Evolutionary conservation across 1,140 invertebrate genomes (phyloP).

Genomic region (Aphelinus atriplicis): DNA sequence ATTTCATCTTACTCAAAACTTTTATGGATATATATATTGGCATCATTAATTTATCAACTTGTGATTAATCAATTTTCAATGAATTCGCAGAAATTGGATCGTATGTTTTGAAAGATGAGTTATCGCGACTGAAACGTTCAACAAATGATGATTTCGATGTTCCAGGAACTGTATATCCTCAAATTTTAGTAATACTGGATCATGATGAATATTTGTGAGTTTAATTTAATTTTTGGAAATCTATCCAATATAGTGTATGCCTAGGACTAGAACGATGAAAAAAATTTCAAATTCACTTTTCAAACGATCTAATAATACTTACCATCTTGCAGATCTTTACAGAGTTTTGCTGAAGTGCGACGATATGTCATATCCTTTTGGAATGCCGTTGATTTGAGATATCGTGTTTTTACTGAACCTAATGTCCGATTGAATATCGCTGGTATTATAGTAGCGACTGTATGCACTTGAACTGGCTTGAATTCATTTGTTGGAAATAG

Average conservation of each 20-base stretch:
- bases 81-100: slow-evolving; percentile 30
- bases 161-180: slow-evolving; percentile 49
- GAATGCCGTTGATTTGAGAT: slow-evolving; percentile 53
- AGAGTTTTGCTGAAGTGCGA: slow-evolving; percentile 38
- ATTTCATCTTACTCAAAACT: neutral
- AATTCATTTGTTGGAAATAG: too few relatives aligned
- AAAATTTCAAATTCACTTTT: too few relatives aligned
- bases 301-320: neutral
- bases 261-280: too few relatives aligned
- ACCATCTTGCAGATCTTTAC: neutral
- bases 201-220: slow-evolving; percentile 48
- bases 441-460: slow-evolving; percentile 47
- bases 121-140: slow-evolving; percentile 24
- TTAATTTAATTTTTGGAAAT: slow-evolving; percentile 14
- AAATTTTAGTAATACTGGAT: slow-evolving; percentile 53
- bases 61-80: neutral
- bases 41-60: neutral
- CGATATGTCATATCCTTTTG: slow-evolving; percentile 50
- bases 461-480: too few relatives aligned
- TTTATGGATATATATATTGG: neutral
- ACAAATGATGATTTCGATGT: slow-evolving; percentile 9
- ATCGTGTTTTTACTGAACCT: slow-evolving; percentile 45
- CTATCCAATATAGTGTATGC: neutral
- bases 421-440: slow-evolving; percentile 50
- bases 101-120: slow-evolving; percentile 4